Evolutionary conservation across 2,888 invertebrate genomes (phyloP).

Genomic region (Thera britannica): DNA sequence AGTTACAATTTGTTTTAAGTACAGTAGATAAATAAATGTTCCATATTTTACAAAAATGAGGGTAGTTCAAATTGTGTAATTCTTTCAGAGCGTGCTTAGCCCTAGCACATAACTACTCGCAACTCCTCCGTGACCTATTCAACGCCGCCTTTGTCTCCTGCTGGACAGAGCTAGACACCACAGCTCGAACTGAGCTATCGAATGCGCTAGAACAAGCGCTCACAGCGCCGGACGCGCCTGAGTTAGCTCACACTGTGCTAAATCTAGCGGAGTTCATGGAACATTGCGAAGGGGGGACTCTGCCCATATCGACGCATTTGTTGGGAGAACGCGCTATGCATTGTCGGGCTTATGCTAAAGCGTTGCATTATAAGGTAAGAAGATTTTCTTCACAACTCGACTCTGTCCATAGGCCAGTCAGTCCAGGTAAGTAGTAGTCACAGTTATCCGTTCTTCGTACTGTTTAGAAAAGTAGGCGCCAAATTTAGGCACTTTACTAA

Average conservation of each 20-base stretch:
- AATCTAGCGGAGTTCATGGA: conserved; percentile 99
- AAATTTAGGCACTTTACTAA: background rate
- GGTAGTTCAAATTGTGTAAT: background rate
- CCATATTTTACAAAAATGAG: background rate
- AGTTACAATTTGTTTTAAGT: too few species aligned
- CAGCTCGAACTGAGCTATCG: conserved; percentile 93
- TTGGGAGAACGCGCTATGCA: conserved; percentile 97
- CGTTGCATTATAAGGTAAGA: conserved; percentile 84
- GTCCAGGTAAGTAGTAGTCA: too few species aligned
- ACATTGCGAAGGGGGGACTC: conserved; percentile 97
- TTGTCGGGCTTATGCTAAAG: conserved; percentile 90
- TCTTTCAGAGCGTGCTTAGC: conserved; percentile 92
- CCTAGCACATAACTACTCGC: conserved; percentile 96
- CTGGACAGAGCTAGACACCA: conserved; percentile 96
- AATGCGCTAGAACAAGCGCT: conserved; percentile 95
- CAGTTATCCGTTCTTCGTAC: too few species aligned
- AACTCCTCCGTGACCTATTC: conserved; percentile 97
- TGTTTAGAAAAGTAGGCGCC: background rate
- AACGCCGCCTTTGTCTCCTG: conserved; percentile 99
- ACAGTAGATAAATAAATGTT: too few species aligned
- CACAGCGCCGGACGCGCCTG: conserved; percentile 96
- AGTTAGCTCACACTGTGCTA: conserved; percentile 97
- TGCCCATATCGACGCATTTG: conserved; percentile 94
- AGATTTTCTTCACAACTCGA: background rate
- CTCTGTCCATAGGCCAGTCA: too few species aligned